Evolutionary conservation across 2,113 vertebrate species (phyloP).

Genomic region (Anguilla japonica): DNA sequence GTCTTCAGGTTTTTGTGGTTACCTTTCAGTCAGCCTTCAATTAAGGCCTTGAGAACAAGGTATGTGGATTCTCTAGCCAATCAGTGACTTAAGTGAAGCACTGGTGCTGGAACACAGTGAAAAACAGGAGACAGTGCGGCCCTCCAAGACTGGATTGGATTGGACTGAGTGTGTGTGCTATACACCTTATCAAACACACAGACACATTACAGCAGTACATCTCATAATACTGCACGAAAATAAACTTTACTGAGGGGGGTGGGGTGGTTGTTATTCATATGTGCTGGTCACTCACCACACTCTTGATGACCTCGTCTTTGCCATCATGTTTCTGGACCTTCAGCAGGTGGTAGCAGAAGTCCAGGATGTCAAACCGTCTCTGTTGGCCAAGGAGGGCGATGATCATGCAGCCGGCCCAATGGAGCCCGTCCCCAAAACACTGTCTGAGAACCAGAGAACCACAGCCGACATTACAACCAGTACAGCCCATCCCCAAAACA

Average conservation of each 20-base stretch:
- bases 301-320: constrained; percentile 88
- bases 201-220: no score
- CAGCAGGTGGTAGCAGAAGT: constrained; percentile 86
- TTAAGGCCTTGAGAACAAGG: no score
- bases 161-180: no score
- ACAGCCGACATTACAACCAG: constrained; percentile 55
- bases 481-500: constrained; percentile 85
- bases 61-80: no score
- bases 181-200: no score
- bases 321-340: constrained; percentile 87
- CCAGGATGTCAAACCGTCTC: constrained; percentile 81
- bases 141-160: no score
- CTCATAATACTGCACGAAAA: not conserved
- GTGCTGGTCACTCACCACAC: constrained; percentile 72
- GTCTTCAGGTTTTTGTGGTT: no score
- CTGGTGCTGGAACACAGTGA: no score
- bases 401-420: constrained; percentile 89
- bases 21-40: no score
- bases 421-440: constrained; percentile 84
- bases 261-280: not conserved
- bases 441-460: constrained; percentile 62
- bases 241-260: not conserved
- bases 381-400: constrained; percentile 84
- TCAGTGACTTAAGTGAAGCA: no score
- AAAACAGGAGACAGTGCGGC: no score